These are phyloP conservation scores for Bradynema listronoti DNA, from an alignment of 1,140 invertebrate genomes.

Conservation along the genomic window DNA sequence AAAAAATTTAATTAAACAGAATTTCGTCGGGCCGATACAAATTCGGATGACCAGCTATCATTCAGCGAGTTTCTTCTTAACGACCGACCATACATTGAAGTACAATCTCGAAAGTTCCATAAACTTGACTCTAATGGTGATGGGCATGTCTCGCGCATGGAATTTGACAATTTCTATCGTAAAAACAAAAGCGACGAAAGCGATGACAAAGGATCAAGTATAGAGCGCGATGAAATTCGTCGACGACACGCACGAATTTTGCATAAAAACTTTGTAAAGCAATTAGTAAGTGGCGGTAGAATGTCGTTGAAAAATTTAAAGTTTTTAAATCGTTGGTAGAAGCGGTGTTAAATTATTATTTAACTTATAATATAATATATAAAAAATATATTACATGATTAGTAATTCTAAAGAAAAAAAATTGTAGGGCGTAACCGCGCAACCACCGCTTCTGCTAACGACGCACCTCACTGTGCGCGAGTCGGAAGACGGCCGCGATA, in stretches of 20 bases:
- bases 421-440: conserved; percentile 18
- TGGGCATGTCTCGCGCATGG: conserved; percentile 43
- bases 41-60: conserved; percentile 38
- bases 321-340: not conserved
- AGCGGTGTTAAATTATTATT: conserved; percentile 1
- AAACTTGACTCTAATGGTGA: conserved; percentile 43
- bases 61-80: conserved; percentile 47
- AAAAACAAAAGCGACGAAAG: too few relatives aligned
- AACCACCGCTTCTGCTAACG: too few relatives aligned
- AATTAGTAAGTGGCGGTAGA: conserved; percentile 31
- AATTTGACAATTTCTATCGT: conserved; percentile 43
- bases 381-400: conserved; percentile 9
- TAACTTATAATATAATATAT: not conserved
- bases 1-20: conserved; percentile 25
- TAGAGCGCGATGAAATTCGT: conserved; percentile 30
- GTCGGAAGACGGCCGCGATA: too few relatives aligned
- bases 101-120: conserved; percentile 41
- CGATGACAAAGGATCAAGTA: too few relatives aligned
- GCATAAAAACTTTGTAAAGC: conserved; percentile 44
- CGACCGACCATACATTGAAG: conserved; percentile 45
- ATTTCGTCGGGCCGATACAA: conserved; percentile 47
- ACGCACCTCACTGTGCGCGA: too few relatives aligned
- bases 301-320: not conserved
- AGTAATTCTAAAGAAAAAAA: not conserved
- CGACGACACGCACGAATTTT: conserved; percentile 30